These are phyloP conservation scores for Agapetus fuscipes DNA, from an alignment of 2,888 invertebrate species.

Conservation along the genomic window DNA sequence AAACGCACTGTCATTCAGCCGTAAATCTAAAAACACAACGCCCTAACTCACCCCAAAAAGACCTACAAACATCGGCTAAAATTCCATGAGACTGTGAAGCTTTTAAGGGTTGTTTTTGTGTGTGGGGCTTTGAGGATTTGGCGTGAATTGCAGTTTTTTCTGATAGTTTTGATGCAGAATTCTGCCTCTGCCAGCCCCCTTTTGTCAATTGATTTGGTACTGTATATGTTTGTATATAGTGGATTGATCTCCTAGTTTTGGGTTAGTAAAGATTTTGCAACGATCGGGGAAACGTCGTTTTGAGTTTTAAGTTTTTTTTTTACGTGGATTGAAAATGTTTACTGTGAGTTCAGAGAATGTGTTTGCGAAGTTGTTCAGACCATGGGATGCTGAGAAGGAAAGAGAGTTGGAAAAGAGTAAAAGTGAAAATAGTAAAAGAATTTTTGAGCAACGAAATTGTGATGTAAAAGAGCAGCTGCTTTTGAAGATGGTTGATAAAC, in stretches of 20 bases:
- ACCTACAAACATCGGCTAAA: background rate
- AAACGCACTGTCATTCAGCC: slow-evolving; percentile 18
- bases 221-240: background rate
- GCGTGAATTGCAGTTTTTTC: background rate
- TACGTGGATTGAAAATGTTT: no score
- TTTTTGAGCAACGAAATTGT: slow-evolving; percentile 12
- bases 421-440: slow-evolving; percentile 30
- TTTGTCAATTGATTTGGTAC: background rate
- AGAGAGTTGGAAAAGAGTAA: slow-evolving; percentile 13
- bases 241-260: background rate
- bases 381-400: slow-evolving; percentile 48
- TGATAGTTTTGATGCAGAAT: background rate
- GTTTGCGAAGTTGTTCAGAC: slow-evolving; percentile 49
- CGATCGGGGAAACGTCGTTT: background rate
- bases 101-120: background rate
- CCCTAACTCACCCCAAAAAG: background rate
- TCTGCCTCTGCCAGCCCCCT: background rate
- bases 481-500: background rate
- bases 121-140: background rate
- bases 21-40: background rate
- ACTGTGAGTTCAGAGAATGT: slow-evolving; percentile 30
- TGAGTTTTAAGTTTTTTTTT: no score
- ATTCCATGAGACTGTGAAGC: background rate
- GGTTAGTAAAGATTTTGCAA: background rate
- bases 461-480: background rate